These are phyloP conservation scores for Drosophila tsacasi DNA, from an alignment of 1,140 invertebrate species.

Conservation along the genomic window DNA sequence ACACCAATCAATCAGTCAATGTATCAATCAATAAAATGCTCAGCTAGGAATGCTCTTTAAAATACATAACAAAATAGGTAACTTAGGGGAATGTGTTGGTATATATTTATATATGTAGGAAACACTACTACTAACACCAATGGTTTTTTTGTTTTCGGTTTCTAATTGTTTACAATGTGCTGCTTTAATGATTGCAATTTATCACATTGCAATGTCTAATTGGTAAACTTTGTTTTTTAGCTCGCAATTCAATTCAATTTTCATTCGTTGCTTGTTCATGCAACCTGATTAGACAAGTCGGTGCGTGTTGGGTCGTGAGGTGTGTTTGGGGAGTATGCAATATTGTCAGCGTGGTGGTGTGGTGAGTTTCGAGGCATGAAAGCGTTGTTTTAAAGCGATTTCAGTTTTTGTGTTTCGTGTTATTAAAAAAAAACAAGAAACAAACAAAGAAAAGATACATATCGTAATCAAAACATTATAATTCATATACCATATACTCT, in stretches of 20 bases:
- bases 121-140: slow-evolving; percentile 43
- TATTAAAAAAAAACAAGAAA: slow-evolving; percentile 66
- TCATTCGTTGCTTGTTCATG: slow-evolving; percentile 78
- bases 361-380: slow-evolving; percentile 54
- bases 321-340: slow-evolving; percentile 32
- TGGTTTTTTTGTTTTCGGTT: slow-evolving; percentile 13
- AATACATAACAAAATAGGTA: slow-evolving; percentile 46
- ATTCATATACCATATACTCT: slow-evolving; percentile 54
- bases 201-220: slow-evolving; percentile 6
- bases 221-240: slow-evolving; percentile 31
- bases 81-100: slow-evolving; percentile 31
- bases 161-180: slow-evolving; percentile 26
- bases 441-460: slow-evolving; percentile 75
- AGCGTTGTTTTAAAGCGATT: slow-evolving; percentile 54
- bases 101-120: slow-evolving; percentile 1
- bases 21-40: slow-evolving; percentile 44
- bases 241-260: slow-evolving; percentile 67
- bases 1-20: slow-evolving; percentile 57
- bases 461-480: slow-evolving; percentile 69
- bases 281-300: slow-evolving; percentile 53
- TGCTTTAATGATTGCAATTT: slow-evolving; percentile 13
- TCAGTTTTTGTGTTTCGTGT: slow-evolving; percentile 26
- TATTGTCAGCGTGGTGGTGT: slow-evolving; percentile 49
- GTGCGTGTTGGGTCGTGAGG: slow-evolving; percentile 11
- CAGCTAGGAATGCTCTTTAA: slow-evolving; percentile 58